Conservation (phyloP, 2,888 invertebrate species). For the Alitta virens region DNA sequence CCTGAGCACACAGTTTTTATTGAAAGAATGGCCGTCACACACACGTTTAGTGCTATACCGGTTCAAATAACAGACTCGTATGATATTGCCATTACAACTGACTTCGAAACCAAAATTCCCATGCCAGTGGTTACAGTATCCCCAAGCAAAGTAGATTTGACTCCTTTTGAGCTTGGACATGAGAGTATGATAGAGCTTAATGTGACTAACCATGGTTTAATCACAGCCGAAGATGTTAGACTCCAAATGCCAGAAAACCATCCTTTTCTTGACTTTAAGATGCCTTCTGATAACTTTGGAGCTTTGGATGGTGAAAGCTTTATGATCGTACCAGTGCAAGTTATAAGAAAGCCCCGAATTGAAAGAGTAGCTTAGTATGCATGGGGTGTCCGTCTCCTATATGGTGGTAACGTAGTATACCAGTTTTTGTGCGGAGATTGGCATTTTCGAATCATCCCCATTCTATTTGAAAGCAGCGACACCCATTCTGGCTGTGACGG, state of each 20-base stretch:
- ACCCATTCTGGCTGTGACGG: not conserved
- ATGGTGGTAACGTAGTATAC: not conserved
- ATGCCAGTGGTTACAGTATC: constrained; percentile 38
- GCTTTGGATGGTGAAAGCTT: constrained; percentile 27
- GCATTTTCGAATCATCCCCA: not conserved
- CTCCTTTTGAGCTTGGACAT: constrained; percentile 27
- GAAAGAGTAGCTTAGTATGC: not conserved
- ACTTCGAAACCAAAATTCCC: constrained; percentile 37
- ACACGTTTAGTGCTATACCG: constrained; percentile 34
- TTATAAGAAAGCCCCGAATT: not conserved
- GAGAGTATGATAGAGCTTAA: constrained; percentile 27
- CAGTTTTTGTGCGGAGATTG: constrained; percentile 5
- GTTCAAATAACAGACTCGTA: constrained; percentile 35
- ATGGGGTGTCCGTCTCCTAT: not conserved
- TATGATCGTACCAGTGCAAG: not conserved
- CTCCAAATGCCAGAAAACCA: constrained; percentile 30
- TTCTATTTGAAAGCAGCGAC: not conserved
- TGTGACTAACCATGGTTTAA: constrained; percentile 37
- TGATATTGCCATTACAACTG: constrained; percentile 34
- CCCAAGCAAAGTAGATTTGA: constrained; percentile 28
- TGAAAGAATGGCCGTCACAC: constrained; percentile 30
- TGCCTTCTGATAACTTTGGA: constrained; percentile 22
- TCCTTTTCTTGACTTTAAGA: constrained; percentile 31
- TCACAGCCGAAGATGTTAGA: constrained; percentile 32
- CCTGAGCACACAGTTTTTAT: constrained; percentile 27